Evolutionary conservation across 2,797 vertebrate genomes (phyloP), one percentile per base, ranked within the genome.

Genomic region (Neosilurus mollespiculum): DNA sequence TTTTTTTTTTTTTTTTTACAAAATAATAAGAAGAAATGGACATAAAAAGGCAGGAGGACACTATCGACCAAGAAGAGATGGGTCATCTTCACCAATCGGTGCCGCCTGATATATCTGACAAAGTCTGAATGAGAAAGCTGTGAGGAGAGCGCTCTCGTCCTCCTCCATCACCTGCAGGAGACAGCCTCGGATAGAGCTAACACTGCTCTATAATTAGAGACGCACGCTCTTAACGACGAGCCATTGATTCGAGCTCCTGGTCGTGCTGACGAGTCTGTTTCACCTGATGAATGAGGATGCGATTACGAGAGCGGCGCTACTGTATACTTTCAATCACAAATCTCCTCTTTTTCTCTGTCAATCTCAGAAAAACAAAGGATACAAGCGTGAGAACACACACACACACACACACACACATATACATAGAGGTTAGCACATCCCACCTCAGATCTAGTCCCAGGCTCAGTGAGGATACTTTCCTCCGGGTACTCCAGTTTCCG

Each of bases 41-140:
- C 58, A 86, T 90, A 85, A 86, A 88, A 90, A 86, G 83, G 87
- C 88, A 89, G 87, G 85, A 86, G 83, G 85, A 86, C 82, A 83
- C 71, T 69, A 78, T 81, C 37, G 85, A 86, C 76, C 20, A 67
- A 81, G 72, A 83, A 37, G 64, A 20, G 53, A 56, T 71, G 24
- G 67, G 22, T 56, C 59, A n/a, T 70, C 78, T 69, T 54, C n/a
- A 16, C 11, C 49, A 82, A 81, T 71, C 7, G n/a, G 22, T 1
- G 34, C 9, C 20, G 1, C 34, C 66, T 69, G 30, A 69, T 70
- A 70, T 62, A 83, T 71, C 81, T 83, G 18, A 51, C 54, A 62
- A 73, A 81, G 62, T 56, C 65, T 81, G 64, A 64, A 84, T 84
- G 56, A 84, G 69, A 73, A 56, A 43, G 18, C n/a, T 26, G 16